Evolutionary conservation across 1,140 invertebrate genomes (phyloP).

Genomic region (Zaprionus nigranus): DNA sequence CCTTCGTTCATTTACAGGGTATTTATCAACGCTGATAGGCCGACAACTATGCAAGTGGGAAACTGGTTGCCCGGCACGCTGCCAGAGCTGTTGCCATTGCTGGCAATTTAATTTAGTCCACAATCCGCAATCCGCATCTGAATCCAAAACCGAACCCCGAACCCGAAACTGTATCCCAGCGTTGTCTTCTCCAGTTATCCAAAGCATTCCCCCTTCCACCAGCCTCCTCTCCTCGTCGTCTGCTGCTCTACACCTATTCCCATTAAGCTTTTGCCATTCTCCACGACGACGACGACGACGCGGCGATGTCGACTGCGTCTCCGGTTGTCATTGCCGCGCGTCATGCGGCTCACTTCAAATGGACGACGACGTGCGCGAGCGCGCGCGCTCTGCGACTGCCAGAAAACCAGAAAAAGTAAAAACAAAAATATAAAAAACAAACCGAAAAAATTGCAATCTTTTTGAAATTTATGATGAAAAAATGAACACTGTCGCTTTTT

Average conservation of each 20-base stretch:
- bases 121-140: constrained; percentile 31
- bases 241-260: constrained; percentile 21
- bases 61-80: constrained; percentile 49
- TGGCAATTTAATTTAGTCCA: constrained; percentile 75
- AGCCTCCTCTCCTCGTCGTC: background rate
- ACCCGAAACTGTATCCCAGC: constrained; percentile 24
- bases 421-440: constrained; percentile 15
- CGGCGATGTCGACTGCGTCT: background rate
- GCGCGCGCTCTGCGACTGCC: constrained; percentile 3
- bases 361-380: constrained; percentile 62
- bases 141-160: constrained; percentile 32
- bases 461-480: constrained; percentile 82
- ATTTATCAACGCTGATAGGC: background rate
- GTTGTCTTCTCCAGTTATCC: background rate
- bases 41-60: constrained; percentile 15
- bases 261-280: constrained; percentile 53
- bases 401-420: constrained; percentile 6
- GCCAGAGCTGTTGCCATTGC: constrained; percentile 7
- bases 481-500: constrained; percentile 82
- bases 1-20: background rate
- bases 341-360: constrained; percentile 74
- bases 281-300: constrained; percentile 3
- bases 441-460: constrained; percentile 77
- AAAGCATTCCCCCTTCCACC: background rate
- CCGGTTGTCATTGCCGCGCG: constrained; percentile 70